phyloP scores from a whole-genome alignment of 2,797 vertebrate genomes.

The Rhinogobio ventralis region DNA sequence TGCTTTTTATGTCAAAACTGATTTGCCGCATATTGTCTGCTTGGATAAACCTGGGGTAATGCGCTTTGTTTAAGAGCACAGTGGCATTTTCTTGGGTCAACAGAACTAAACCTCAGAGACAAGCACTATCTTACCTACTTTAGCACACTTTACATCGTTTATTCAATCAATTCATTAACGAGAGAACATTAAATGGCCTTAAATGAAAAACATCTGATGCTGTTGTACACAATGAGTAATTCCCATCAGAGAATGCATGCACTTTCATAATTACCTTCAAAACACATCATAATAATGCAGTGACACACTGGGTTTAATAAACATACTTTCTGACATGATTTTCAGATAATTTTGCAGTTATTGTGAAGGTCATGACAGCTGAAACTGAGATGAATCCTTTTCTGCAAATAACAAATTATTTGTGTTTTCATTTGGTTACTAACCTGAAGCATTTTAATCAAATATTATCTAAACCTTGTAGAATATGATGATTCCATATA shows the following conservation, averaged over 20 bases:
- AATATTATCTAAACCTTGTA: too few relatives aligned
- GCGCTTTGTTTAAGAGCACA: neutral
- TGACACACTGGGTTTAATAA: neutral
- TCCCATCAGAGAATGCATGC: neutral
- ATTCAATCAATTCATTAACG: neutral
- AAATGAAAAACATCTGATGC: neutral
- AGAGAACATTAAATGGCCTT: slow-evolving; percentile 6
- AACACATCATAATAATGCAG: slow-evolving; percentile 16
- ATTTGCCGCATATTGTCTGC: neutral
- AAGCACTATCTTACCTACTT: neutral
- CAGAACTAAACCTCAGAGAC: neutral
- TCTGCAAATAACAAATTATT: neutral
- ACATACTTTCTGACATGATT: neutral
- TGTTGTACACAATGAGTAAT: neutral
- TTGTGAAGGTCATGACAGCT: neutral
- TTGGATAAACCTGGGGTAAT: neutral
- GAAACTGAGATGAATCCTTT: neutral
- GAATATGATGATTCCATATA: neutral
- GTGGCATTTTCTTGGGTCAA: slow-evolving; percentile 2
- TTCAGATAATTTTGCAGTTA: neutral
- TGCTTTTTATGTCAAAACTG: neutral
- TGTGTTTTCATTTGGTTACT: neutral
- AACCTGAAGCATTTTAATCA: neutral
- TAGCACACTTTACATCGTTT: neutral
- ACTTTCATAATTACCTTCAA: slow-evolving; percentile 8